Evolutionary conservation across 2,888 invertebrate genomes (phyloP).

Genomic region (Balanococcus diminutus): DNA sequence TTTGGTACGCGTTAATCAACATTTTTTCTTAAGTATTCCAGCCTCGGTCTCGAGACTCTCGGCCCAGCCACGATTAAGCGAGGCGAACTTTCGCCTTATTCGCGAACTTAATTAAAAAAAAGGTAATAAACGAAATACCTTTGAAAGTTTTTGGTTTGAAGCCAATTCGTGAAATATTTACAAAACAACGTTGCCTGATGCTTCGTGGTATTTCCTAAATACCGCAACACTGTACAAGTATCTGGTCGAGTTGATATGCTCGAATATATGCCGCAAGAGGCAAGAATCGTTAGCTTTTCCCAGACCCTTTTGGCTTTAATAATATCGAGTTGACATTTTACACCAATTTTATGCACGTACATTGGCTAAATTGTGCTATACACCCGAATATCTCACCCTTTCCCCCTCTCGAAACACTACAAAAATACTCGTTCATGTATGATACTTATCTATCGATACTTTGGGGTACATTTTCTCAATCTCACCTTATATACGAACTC

Average conservation of each 20-base stretch:
- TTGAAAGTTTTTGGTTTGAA: neutral
- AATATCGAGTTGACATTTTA: conserved; percentile 14
- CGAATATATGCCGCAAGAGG: neutral
- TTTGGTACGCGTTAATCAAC: neutral
- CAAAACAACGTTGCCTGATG: neutral
- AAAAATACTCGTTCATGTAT: no score
- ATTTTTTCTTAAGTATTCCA: neutral
- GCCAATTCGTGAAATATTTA: conserved; percentile 5
- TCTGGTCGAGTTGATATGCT: neutral
- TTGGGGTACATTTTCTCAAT: neutral
- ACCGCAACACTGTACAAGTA: neutral
- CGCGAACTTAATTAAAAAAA: conserved; percentile 15
- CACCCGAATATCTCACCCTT: no score
- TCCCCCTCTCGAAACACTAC: no score
- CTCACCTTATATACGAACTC: neutral
- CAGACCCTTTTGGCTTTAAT: neutral
- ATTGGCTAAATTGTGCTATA: neutral
- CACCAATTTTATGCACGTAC: neutral
- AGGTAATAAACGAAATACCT: neutral
- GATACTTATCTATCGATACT: no score
- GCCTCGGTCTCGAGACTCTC: neutral
- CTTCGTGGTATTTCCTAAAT: neutral
- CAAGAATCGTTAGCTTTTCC: neutral
- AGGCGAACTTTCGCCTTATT: neutral
- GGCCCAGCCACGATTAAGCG: neutral